Evolutionary conservation across 2,113 vertebrate species (phyloP), one percentile per base, ranked within the genome.

Genomic region (Tapirus terrestris): DNA sequence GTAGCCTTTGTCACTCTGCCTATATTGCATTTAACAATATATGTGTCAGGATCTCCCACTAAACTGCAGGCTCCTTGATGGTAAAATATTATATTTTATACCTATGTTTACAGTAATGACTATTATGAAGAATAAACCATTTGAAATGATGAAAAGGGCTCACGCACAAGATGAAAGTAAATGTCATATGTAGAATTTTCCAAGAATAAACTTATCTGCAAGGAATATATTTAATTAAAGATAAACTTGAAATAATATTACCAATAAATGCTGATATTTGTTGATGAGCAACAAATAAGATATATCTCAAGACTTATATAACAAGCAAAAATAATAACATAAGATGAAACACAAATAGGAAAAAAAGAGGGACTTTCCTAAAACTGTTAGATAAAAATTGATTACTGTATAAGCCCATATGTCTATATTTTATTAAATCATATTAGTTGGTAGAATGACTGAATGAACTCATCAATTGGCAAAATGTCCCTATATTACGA

Each of bases 371-470:
- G 39, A 48, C 23, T 85, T 90, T 72, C 13, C 25, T 65, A 72
- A 94, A 89, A 79, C 17, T 79, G 23, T 63, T 70, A 84, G 76
- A 83, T 56, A 96, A 79, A 79, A 85, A 94, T 36, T 45, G 45
- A 77, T 68, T 58, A 73, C 58, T 39, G 4, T 20, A 81, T 86
- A 91, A 86, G 3, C 18, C 53, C 39, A 16, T 76, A 67, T 33
- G 23, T 56, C 43, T 79, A 10, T 48, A 79, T 56, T 94, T 93
- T 84, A 27, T 60, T 94, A 80, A 85, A 73, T 91, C 63, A 36
- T 36, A 65, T 36, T 76, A 75, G 43, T 60, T 85, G 27, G 60
- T 16, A 93, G 67, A 76, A 82, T 51, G 65, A 77, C 18, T 79
- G 25, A 82, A 56, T 14, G 3, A 25, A 72, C 5, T 65, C 45